phyloP scores from a whole-genome alignment of 2,113 vertebrate genomes.

The Charina bottae region DNA sequence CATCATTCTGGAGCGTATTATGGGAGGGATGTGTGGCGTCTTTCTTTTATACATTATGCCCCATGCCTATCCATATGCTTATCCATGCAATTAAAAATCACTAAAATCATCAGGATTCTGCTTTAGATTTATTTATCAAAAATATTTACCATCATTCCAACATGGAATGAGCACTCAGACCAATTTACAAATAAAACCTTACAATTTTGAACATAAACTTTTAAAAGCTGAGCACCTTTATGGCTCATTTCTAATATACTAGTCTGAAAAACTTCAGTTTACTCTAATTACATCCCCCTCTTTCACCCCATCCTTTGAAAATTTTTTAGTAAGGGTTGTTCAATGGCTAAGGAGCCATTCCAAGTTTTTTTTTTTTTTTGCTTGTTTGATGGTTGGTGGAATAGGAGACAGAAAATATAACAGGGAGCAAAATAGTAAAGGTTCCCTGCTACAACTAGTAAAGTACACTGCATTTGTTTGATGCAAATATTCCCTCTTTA shows the following conservation, averaged over 20 bases:
- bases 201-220: not conserved
- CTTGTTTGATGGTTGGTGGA: too few species aligned
- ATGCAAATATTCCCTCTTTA: too few species aligned
- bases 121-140: not conserved
- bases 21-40: not conserved
- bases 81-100: not conserved
- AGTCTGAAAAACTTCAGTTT: not conserved
- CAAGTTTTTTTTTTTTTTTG: too few species aligned
- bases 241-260: not conserved
- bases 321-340: too few species aligned
- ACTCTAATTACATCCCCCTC: too few species aligned
- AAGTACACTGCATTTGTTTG: too few species aligned
- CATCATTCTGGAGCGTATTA: too few species aligned
- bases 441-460: too few species aligned
- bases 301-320: too few species aligned
- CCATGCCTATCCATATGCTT: not conserved
- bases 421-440: too few species aligned
- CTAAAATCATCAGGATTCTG: not conserved
- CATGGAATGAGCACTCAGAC: not conserved
- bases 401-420: too few species aligned
- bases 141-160: not conserved
- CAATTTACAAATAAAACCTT: not conserved
- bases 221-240: not conserved
- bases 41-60: not conserved
- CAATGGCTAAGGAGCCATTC: too few species aligned